These are phyloP conservation scores for Onychomys leucogaster DNA, from an alignment of 2,797 vertebrate genomes.

Conservation along the genomic window DNA sequence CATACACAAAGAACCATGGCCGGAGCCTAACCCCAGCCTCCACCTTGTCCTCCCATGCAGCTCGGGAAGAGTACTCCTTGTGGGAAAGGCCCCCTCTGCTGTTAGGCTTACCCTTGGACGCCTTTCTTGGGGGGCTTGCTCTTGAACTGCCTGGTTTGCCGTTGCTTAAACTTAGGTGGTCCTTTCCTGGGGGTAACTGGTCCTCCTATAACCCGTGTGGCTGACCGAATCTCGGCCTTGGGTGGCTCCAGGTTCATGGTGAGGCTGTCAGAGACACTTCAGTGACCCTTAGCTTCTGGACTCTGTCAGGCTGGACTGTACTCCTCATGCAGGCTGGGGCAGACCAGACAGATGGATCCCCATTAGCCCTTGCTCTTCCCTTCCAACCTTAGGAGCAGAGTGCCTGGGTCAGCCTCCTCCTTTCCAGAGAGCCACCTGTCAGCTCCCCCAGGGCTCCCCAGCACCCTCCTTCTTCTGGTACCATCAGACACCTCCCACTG, in stretches of 20 bases:
- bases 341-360: neutral
- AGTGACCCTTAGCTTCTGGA: neutral
- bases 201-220: constrained; percentile 94
- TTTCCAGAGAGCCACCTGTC: neutral
- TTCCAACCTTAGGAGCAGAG: neutral
- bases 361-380: neutral
- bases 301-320: neutral
- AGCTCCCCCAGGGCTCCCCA: fast-evolving
- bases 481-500: neutral
- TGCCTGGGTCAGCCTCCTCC: neutral
- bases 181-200: constrained; percentile 96
- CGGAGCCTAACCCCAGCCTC: neutral
- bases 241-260: constrained; percentile 94
- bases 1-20: neutral
- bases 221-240: constrained; percentile 93
- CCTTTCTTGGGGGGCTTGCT: constrained; percentile 98
- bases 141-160: constrained; percentile 98
- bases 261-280: constrained; percentile 10
- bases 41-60: neutral
- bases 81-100: neutral
- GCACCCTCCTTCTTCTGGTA: fast-evolving
- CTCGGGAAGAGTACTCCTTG: too few relatives aligned
- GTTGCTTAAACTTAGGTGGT: constrained; percentile 97
- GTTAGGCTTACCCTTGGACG: constrained; percentile 92
- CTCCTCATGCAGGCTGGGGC: neutral